Percentiles rank a stretch among this genome's conserved stretches.
Conservation (phyloP, 1,140 invertebrate genomes). For the Drosophila tropicalis region DNA sequence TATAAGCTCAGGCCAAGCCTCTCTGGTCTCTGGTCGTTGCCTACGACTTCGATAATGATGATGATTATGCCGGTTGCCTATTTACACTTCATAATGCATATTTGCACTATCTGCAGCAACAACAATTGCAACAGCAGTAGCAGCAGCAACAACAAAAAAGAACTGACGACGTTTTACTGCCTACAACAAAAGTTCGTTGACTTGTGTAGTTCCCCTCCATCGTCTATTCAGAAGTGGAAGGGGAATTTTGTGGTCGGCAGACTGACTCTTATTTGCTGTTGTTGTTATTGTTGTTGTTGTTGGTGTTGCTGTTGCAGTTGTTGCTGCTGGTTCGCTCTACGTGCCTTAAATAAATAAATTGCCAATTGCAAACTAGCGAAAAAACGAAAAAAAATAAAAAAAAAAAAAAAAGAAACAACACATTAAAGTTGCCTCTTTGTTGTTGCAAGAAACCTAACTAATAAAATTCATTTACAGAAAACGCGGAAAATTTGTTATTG, state of each 20-base stretch:
- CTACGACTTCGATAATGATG: slow-evolving; percentile 4
- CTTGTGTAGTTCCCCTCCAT: slow-evolving; percentile 34
- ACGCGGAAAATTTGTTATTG: slow-evolving; percentile 79
- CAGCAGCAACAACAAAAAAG: slow-evolving; percentile 32
- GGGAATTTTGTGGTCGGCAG: slow-evolving; percentile 54
- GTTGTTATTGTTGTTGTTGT: slow-evolving; percentile 29
- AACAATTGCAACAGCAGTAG: slow-evolving; percentile 42
- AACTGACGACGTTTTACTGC: slow-evolving; percentile 48
- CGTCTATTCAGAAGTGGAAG: slow-evolving; percentile 15
- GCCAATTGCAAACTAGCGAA: slow-evolving; percentile 35
- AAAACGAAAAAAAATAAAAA: slow-evolving; percentile 23
- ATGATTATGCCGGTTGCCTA: slow-evolving; percentile 26
- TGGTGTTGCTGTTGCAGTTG: slow-evolving; percentile 36
- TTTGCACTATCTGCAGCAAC: slow-evolving; percentile 63
- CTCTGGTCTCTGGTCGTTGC: background rate
- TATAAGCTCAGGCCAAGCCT: background rate
- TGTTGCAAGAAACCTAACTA: slow-evolving; percentile 21
- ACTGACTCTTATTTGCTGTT: slow-evolving; percentile 36
- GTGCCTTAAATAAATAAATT: slow-evolving; percentile 69
- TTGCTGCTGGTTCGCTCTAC: slow-evolving; percentile 44
- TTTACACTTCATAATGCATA: slow-evolving; percentile 60
- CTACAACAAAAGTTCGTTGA: slow-evolving; percentile 59
- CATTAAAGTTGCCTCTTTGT: slow-evolving; percentile 32
- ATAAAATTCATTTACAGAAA: slow-evolving; percentile 62
- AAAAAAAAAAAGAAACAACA: slow-evolving; percentile 28